A percentile compares a stretch with the other conserved stretches of the same genome.
These are phyloP conservation scores for Drosophila diplacantha DNA, from an alignment of 2,888 invertebrate species.

Conservation along the genomic window DNA sequence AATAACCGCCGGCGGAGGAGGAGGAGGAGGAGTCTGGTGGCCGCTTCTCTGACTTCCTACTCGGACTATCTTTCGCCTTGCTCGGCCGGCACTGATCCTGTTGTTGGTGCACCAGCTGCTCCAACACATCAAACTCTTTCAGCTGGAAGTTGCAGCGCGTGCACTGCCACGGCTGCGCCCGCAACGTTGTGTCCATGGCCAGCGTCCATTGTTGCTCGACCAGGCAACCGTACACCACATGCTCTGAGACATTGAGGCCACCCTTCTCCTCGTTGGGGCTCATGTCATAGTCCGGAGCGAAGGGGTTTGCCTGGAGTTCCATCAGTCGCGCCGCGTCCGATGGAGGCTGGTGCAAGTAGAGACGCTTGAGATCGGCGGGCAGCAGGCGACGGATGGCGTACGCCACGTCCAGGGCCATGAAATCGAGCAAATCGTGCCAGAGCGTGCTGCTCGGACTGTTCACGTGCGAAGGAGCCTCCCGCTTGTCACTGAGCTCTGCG, in stretches of 20 bases:
- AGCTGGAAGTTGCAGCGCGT: conserved; percentile 81
- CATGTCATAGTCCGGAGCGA: conserved; percentile 82
- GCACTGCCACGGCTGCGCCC: conserved; percentile 85
- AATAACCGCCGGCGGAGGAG: conserved; percentile 77
- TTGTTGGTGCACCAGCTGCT: conserved; percentile 84
- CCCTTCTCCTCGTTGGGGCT: conserved; percentile 85
- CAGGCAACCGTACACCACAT: conserved; percentile 87
- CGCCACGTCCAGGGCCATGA: conserved; percentile 85
- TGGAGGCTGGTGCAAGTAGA: conserved; percentile 67
- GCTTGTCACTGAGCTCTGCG: conserved; percentile 45
- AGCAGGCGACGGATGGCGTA: conserved; percentile 90
- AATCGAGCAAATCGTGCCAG: conserved; percentile 84
- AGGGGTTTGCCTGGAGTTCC: conserved; percentile 83
- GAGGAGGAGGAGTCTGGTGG: background rate
- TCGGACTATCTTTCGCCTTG: background rate
- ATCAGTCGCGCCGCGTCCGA: conserved; percentile 45
- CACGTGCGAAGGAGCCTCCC: background rate
- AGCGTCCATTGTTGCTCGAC: conserved; percentile 84
- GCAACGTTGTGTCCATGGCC: conserved; percentile 81
- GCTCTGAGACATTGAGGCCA: conserved; percentile 88
- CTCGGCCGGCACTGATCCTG: conserved; percentile 24
- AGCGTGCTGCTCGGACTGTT: conserved; percentile 78
- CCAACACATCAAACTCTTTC: conserved; percentile 83
- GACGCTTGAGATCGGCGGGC: conserved; percentile 87
- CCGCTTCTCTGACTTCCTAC: background rate